Base-by-base conservation (phyloP, 2,797 vertebrate genomes). In the Parambassis ranga region DNA sequence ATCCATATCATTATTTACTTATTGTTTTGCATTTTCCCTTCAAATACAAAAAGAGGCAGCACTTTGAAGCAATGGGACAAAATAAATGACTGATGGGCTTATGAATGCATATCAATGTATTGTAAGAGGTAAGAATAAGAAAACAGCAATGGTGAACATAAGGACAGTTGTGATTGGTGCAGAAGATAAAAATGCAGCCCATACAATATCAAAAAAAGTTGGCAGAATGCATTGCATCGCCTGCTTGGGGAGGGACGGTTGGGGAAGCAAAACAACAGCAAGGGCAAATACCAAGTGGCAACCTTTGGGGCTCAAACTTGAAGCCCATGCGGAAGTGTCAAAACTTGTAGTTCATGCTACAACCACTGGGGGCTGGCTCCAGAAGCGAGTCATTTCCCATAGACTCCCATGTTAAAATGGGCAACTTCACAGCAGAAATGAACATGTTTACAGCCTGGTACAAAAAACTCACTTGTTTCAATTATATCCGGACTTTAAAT, bases 1-100 rank as follows among this genome's bases (percentile, higher is more conserved):
- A 82, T 84, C 75, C 74, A 68, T 75, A 72, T 78, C 52, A 49
- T 56, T 75, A 66, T 74, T 47, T 20, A 55, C 48, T 67, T 39
- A 73, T 73, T 80, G 55, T 87, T 80, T 66, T 68, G 59, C 46
- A 52, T 75, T 76, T 73, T 58, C 48, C 62, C 19, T 56, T 13
- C 28, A 48, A 61, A 44, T n/a, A n/a, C n/a, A 31, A 71, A 71
- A 60, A 43, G 35, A 36, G 13, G n/a, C 19, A 46, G 43, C 48
- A 16, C 59, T 67, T 68, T 77, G 71, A 77, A 83, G 75, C 15
- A 48, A 59, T 2, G 23, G 37, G 64, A 58, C 30, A 9, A 48
- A 52, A 60, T 22, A 42, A 51, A 10, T 46, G 57, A 63, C 13
- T 46, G 47, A 51, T 65, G 35, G 22, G 16, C 8, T 33, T 53